Evolutionary conservation across 1,140 invertebrate species (phyloP), one percentile per base, ranked within the genome.

Genomic region (Sinonovacula constricta): DNA sequence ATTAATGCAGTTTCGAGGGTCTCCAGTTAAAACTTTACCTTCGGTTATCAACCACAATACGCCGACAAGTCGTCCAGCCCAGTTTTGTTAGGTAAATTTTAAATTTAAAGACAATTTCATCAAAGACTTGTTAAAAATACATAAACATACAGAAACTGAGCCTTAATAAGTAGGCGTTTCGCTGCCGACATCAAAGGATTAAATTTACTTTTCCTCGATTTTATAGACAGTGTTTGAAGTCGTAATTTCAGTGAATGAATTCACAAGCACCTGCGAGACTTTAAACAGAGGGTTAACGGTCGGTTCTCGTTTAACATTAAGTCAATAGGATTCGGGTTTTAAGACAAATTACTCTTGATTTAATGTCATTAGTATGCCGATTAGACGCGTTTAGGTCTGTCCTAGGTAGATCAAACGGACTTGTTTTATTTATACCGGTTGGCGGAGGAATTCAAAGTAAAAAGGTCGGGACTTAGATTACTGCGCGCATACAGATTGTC

Each of bases 301-400:
- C 26, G 59, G 34, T 60, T 74, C 65, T 65, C 53, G 65, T 74
- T 60, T 49, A 24, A 51, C 67, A 51, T 76, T 67, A 67, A 76
- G 72, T 76, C 72, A 76, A 76, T 76, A 76, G 56, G 72, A 76
- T 76, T 76, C 72, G 67, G 67, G 67, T 76, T 76, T 76, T 33
- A 76, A 76, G 51, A n/a, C 72, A 76, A 76, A 76, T 76, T 76
- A 76, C 62, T 76, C 15, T 54, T 76, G 62, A 76, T 76, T 76
- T 76, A 76, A 76, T 39, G 63, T 76, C 72, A 76, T 76, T 76
- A 76, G 72, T 76, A 76, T 76, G 66, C 72, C 54, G 30, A n/a
- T 22, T 57, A 53, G 51, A 34, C 26, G 39, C 31, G 30, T 51
- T 56, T 36, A 36, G 72, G 67, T 76, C 54, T 53, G 54, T 54